These are phyloP conservation scores for Geopemphigus sp. DNA, from an alignment of 1,140 invertebrate species.

Conservation along the genomic window DNA sequence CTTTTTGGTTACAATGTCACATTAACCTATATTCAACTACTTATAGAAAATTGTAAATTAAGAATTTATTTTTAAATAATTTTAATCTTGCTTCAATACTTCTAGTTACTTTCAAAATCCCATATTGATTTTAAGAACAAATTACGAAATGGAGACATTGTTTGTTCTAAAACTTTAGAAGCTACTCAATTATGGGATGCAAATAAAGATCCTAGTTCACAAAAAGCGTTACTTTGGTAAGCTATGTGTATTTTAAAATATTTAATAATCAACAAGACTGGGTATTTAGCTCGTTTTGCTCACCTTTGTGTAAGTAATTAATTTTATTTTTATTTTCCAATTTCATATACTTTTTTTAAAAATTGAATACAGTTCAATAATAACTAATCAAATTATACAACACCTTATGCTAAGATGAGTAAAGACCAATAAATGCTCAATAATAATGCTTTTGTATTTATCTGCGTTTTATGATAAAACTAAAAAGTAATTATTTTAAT, in stretches of 20 bases:
- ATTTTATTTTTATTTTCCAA: too few species aligned
- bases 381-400: too few species aligned
- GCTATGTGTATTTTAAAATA: too few species aligned
- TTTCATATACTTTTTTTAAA: too few species aligned
- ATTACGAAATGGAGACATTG: constrained; percentile 6
- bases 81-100: neutral
- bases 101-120: constrained; percentile 36
- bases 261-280: too few species aligned
- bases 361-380: too few species aligned
- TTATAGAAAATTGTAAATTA: too few species aligned
- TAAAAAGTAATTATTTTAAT: constrained; percentile 12
- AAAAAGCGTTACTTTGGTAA: constrained; percentile 36
- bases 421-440: too few species aligned
- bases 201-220: constrained; percentile 40
- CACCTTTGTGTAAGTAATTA: too few species aligned
- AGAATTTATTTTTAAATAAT: neutral
- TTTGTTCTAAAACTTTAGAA: constrained; percentile 32
- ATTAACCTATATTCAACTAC: too few species aligned
- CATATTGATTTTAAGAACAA: constrained; percentile 35
- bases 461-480: neutral
- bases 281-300: too few species aligned
- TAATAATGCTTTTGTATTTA: neutral
- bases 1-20: neutral
- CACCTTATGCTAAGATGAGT: too few species aligned
- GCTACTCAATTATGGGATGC: constrained; percentile 41